Evolutionary conservation across 2,888 invertebrate genomes (phyloP).

Genomic region (Macrophya alboannulata): DNA sequence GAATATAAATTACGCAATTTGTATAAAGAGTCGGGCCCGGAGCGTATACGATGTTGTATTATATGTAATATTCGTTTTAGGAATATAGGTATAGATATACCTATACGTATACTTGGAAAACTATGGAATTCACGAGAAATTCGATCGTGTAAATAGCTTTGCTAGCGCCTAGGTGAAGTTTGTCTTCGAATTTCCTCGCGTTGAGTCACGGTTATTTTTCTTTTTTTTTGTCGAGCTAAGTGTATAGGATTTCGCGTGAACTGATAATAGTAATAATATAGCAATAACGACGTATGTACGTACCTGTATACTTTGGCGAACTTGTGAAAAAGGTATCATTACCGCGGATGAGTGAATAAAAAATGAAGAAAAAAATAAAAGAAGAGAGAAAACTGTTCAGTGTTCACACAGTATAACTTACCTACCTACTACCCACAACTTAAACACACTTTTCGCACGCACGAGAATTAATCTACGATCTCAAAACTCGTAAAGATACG

Average conservation of each 20-base stretch:
- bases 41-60: background rate
- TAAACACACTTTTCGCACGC: constrained; percentile 35
- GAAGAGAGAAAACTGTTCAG: background rate
- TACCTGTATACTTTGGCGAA: background rate
- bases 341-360: constrained; percentile 22
- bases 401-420: background rate
- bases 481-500: constrained; percentile 42
- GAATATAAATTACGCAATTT: constrained; percentile 56
- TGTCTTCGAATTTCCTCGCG: background rate
- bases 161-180: background rate
- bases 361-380: background rate
- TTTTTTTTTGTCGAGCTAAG: background rate
- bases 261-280: background rate
- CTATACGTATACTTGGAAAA: background rate
- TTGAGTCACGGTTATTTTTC: background rate
- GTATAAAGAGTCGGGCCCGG: constrained; percentile 48
- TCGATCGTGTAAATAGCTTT: constrained; percentile 11
- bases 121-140: constrained; percentile 6
- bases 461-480: constrained; percentile 33
- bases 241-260: constrained; percentile 1
- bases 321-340: constrained; percentile 15
- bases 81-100: background rate
- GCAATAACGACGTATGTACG: background rate
- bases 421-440: background rate
- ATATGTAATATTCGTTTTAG: constrained; percentile 15